Evolutionary conservation across 1,140 invertebrate species (phyloP), one percentile per base, ranked within the genome.

Genomic region (Monochamus saltuarius): DNA sequence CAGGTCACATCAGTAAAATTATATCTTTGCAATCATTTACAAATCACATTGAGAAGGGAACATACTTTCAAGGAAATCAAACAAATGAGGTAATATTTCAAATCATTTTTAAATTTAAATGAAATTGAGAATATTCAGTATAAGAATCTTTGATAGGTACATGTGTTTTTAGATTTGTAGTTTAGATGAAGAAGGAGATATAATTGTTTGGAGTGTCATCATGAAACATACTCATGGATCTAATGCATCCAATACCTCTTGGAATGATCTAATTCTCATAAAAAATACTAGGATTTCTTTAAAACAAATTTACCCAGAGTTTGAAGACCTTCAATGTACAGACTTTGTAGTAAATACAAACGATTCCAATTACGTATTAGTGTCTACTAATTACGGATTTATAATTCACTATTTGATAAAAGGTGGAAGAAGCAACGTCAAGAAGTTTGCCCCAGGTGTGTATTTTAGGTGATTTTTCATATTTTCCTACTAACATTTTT

Each of bases 351-450:
- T 75, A n/a, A 62, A 57, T 49, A 52, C 43, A 4, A 45, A 49
- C n/a, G 67, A 69, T 59, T 53, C 66, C 8, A 71, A 62, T 62
- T 61, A 71, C 42, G 56, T 73, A 16, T 75, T 68, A 43, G 62
- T 77, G 46, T 68, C 72, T 4, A 75, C 74, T 0, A 75, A 74
- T 64, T 69, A 69, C 54, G 74, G 73, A 9, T 56, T 56, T 35
- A 65, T 77, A 13, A 36, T 77, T 14, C 73, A 74, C 57, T 70
- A 62, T 51, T 56, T 65, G 7, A 39, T 67, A n/a, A 71, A 63
- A 22, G 66, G 67, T 11, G 56, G 55, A 1, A 71, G 68, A 60
- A 56, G 51, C 35, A 66, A 54, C 39, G 65, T 66, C 4, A 69
- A 68, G 35, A 60, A 61, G 55, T 75, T 70, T 54, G 11, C 29